Evolutionary conservation across 2,888 invertebrate species (phyloP), one percentile per base, ranked within the genome.

Genomic region (Eumerus sabulonum): DNA sequence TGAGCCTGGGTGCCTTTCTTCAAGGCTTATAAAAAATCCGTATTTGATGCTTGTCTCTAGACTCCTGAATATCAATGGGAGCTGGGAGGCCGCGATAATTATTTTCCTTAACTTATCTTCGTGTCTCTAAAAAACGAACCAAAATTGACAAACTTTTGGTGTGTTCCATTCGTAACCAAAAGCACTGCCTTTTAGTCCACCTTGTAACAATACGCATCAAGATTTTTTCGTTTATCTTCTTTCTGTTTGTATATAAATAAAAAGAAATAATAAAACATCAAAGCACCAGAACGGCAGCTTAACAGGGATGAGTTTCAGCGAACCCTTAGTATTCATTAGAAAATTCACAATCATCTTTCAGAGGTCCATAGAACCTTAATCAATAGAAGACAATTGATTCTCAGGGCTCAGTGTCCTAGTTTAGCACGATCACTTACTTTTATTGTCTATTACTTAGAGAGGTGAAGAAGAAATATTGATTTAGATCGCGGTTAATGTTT

Each of bases 141-240:
- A 5, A 36, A 36, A 9, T 40, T 5, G 2, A 40, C 9, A 45
- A 45, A 19, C 56, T 56, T 77, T 77, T 63, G 63, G 63, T 77
- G 44, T 53, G 67, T 47, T 72, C 67, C 67, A 48, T 59, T 57
- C 27, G 5, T 40, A 16, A 36, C 45, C 57, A n/a, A n/a, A 42
- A 77, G 67, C 77, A 77, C 77, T 73, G 73, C 77, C 77, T 56
- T 59, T 67, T 27, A 59, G 63, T 68, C 57, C 53, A 77, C 73
- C 73, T 73, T 56, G 35, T 77, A 59, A n/a, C n/a, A n/a, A n/a
- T n/a, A n/a, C n/a, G n/a, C n/a, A n/a, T n/a, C n/a, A n/a, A n/a
- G n/a, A 9, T 16, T 62, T 35, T 5, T 56, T 45, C 13, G 12
- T 38, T 38, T 50, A 38, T 53, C 14, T 47, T 47, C 7, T 9